Base-by-base conservation (phyloP, 2,888 invertebrate genomes). In the Drosophila prostipennis region DNA sequence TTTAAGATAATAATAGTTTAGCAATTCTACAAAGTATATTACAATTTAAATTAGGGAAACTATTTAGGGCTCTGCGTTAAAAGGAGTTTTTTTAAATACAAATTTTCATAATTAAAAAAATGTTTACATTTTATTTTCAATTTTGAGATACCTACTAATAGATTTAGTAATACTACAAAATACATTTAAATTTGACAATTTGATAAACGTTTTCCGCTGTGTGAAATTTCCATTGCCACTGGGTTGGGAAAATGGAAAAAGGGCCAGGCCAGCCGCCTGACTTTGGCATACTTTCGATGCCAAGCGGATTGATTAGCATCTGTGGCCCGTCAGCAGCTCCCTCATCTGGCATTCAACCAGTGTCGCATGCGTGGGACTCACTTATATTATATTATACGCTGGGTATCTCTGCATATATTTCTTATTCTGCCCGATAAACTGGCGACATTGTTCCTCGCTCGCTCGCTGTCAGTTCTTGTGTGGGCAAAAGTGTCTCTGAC, bases 211-310 rank as follows among this genome's bases (percentile, higher is more conserved):
- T 34, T 48, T 34, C 7, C 16, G 6, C 77, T 29, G 42, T 19
- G 26, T 60, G 46, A 74, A 77, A 73, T 49, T 53, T 57, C 72
- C 42, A 61, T 40, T 59, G 60, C 61, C 60, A 59, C 48, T 49
- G 60, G 34, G 60, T 72, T 69, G 43, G 56, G 60, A 71, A 67
- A 55, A 43, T 64, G 53, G 36, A 51, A 71, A 64, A 76, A 79
- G 79, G 79, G 81, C 80, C 79, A 78, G 29, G 52, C 67, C 48
- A 53, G 68, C 59, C 77, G 39, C 45, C 57, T 82, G 82, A 86
- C 82, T 82, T 82, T 82, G 86, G 82, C 84, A 86, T 80, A 82
- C 72, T 86, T 86, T 73, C 72, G 71, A 72, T 75, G 71, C 71
- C 78, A 65, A 65, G 70, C 72, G 63, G 72, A 52, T 61, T 71